Percentiles rank a stretch among this genome's conserved stretches.
Conservation (phyloP, 1,140 invertebrate genomes). For the Ooceraea biroi region DNA sequence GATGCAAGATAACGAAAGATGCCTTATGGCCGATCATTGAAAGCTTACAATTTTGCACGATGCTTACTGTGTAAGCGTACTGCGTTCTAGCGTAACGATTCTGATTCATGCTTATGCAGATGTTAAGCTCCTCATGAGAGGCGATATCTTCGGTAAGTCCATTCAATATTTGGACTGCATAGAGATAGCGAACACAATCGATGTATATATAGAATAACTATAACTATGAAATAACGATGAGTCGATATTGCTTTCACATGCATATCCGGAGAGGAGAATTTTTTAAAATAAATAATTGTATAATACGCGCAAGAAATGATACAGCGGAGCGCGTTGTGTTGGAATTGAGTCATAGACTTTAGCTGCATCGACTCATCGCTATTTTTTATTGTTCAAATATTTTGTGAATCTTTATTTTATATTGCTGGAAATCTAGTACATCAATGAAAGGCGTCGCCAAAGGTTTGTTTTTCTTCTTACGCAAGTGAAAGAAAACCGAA, state of each 20-base stretch:
- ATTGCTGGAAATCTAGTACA: background rate
- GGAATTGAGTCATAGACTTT: background rate
- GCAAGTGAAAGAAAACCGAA: background rate
- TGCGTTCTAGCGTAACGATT: slow-evolving; percentile 26
- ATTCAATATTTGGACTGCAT: slow-evolving; percentile 44
- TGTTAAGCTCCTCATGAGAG: slow-evolving; percentile 49
- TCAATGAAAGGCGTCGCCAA: slow-evolving; percentile 19
- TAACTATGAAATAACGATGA: slow-evolving; percentile 8
- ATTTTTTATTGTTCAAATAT: background rate
- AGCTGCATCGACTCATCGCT: background rate
- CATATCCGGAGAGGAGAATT: background rate
- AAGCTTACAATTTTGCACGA: slow-evolving; percentile 58
- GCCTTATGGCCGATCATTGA: slow-evolving; percentile 44
- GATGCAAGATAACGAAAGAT: slow-evolving; percentile 25
- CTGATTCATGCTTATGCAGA: slow-evolving; percentile 41
- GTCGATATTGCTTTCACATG: background rate
- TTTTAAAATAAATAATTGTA: background rate
- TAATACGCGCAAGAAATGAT: background rate
- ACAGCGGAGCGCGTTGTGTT: background rate
- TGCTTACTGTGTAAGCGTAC: slow-evolving; percentile 78
- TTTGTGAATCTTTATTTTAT: slow-evolving; percentile 37
- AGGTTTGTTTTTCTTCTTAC: slow-evolving; percentile 16
- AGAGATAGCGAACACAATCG: slow-evolving; percentile 40
- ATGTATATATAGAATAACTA: slow-evolving; percentile 33
- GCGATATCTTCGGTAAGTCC: slow-evolving; percentile 49